These are phyloP conservation scores for Sogatella furcifera DNA, from an alignment of 1,140 invertebrate species.

Conservation along the genomic window DNA sequence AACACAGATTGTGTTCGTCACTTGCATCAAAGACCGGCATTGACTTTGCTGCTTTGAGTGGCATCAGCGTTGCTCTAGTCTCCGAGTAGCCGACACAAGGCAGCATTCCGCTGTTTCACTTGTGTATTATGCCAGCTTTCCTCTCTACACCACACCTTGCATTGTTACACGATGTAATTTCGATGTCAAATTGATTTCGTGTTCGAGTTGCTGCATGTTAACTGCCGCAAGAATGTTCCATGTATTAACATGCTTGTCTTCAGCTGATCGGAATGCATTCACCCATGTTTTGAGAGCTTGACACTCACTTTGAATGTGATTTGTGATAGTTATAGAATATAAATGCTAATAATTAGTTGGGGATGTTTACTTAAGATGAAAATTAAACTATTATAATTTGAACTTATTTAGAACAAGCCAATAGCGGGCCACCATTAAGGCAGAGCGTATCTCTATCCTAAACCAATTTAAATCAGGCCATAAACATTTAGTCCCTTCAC, in stretches of 20 bases:
- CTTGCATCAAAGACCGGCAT: constrained; percentile 1
- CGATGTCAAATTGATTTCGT: neutral
- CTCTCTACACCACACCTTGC: neutral
- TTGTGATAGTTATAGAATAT: too few species aligned
- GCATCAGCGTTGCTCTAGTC: constrained; percentile 10
- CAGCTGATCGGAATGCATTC: neutral
- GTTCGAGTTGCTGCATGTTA: neutral
- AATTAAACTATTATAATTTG: too few species aligned
- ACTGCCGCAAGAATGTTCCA: too few species aligned
- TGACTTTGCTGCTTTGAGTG: constrained; percentile 7
- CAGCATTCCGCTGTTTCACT: neutral
- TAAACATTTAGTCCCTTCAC: too few species aligned
- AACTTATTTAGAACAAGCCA: too few species aligned
- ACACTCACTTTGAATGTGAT: too few species aligned
- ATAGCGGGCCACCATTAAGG: too few species aligned
- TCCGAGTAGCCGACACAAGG: constrained; percentile 1
- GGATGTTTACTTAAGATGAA: too few species aligned
- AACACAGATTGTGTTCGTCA: neutral
- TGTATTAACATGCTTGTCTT: neutral
- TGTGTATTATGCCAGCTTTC: neutral
- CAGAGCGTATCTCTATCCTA: too few species aligned
- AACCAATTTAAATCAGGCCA: too few species aligned
- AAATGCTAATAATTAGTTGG: too few species aligned
- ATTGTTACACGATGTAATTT: neutral
- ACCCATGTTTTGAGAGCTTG: neutral